phyloP scores from a whole-genome alignment of 2,113 vertebrate species.

The Baryphthengus martii region DNA sequence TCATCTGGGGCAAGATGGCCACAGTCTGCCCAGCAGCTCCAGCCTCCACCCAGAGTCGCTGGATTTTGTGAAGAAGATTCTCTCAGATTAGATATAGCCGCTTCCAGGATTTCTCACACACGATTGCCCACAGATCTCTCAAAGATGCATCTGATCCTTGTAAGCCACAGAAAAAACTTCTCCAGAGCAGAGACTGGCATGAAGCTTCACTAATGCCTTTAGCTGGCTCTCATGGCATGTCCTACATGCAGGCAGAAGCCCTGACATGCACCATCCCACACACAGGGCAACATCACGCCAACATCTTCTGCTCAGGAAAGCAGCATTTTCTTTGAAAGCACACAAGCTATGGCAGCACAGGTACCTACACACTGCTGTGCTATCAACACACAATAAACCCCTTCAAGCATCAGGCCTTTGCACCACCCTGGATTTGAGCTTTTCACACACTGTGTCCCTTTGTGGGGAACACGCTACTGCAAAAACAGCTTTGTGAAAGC shows the following conservation, averaged over 20 bases:
- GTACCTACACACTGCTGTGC: background rate
- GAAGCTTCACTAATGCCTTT: background rate
- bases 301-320: background rate
- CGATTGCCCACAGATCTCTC: background rate
- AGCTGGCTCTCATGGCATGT: background rate
- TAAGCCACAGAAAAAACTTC: background rate
- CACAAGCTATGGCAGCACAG: background rate
- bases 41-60: background rate
- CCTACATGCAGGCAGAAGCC: background rate
- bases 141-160: background rate
- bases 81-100: background rate
- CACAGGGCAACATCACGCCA: rapidly evolving
- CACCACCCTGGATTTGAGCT: background rate
- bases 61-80: background rate
- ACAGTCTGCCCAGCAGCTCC: background rate
- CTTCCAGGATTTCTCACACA: background rate
- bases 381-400: background rate
- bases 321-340: background rate
- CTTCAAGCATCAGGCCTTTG: background rate
- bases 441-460: background rate
- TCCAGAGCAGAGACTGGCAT: background rate
- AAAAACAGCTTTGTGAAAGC: background rate
- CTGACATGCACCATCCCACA: rapidly evolving
- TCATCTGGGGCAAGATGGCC: background rate
- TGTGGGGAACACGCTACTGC: background rate